A percentile compares a stretch with the other conserved stretches of the same genome.
These are phyloP conservation scores for Drosophila kambysellisi DNA, from an alignment of 2,888 invertebrate species.

Conservation along the genomic window DNA sequence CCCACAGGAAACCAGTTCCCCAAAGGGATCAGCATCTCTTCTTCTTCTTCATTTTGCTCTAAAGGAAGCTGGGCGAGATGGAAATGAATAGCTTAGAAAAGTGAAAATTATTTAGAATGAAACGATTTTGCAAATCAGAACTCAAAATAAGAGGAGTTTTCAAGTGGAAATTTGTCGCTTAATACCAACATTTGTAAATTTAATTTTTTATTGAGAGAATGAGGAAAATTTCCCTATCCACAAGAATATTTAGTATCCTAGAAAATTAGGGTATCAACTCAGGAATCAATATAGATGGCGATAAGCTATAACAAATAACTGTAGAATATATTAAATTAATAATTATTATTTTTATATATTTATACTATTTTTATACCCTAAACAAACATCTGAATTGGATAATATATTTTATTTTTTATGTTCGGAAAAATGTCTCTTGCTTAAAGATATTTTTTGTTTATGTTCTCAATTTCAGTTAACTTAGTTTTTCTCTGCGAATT, in stretches of 20 bases:
- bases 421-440: too few relatives aligned
- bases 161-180: not conserved
- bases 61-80: not conserved
- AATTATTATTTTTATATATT: too few relatives aligned
- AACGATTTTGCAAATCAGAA: not conserved
- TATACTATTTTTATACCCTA: too few relatives aligned
- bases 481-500: too few relatives aligned
- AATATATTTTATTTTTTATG: too few relatives aligned
- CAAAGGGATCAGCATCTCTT: slow-evolving; percentile 2
- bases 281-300: too few relatives aligned
- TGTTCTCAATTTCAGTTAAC: too few relatives aligned
- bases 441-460: too few relatives aligned
- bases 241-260: rapidly evolving
- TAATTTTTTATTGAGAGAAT: not conserved
- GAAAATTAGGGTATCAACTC: rapidly evolving
- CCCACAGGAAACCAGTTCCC: slow-evolving; percentile 32
- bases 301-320: not conserved
- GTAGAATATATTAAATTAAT: too few relatives aligned
- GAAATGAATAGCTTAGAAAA: not conserved
- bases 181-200: too few relatives aligned
- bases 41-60: not conserved
- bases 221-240: not conserved
- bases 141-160: too few relatives aligned
- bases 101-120: not conserved
- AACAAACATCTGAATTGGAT: too few relatives aligned